Conservation (phyloP, 2,888 invertebrate genomes). For the Zaprionus obscuricornis region DNA sequence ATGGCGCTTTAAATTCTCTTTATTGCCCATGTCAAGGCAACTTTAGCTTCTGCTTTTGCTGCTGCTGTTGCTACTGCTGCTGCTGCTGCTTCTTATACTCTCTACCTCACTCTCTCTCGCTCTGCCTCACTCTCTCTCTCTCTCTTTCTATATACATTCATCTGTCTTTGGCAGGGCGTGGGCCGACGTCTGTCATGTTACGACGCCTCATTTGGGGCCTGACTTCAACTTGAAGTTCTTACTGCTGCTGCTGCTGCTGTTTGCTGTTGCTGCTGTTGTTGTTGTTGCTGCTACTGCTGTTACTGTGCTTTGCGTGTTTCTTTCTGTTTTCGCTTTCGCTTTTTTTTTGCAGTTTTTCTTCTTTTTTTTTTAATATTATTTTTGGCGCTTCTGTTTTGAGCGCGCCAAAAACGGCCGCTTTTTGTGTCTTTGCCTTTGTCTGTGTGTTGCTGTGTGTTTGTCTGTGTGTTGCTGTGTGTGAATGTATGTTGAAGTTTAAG, state of each 20-base stretch:
- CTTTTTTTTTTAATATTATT: constrained; percentile 39
- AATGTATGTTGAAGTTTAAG: constrained; percentile 37
- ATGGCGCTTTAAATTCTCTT: constrained; percentile 70
- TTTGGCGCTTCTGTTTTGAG: constrained; percentile 73
- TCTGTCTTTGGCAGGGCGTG: constrained; percentile 28
- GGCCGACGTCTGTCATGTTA: constrained; percentile 39
- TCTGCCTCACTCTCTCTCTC: neutral
- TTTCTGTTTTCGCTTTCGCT: constrained; percentile 44
- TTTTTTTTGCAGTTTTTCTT: constrained; percentile 36
- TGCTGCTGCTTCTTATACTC: neutral
- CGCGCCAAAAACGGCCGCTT: constrained; percentile 63
- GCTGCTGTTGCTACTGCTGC: neutral
- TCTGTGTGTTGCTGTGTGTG: constrained; percentile 23
- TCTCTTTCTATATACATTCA: too few species aligned
- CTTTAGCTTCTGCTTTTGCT: constrained; percentile 4
- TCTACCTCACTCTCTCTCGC: neutral
- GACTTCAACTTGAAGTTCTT: constrained; percentile 29
- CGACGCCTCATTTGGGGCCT: constrained; percentile 37
- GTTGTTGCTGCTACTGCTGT: neutral
- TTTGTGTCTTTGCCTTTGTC: constrained; percentile 21
- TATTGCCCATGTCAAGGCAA: constrained; percentile 73
- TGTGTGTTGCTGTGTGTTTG: constrained; percentile 3
- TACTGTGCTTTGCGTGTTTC: constrained; percentile 5
- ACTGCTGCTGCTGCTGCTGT: too few species aligned
- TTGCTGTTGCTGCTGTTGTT: constrained; percentile 1